A percentile compares a stretch with the other conserved stretches of the same genome.
phyloP scores from a whole-genome alignment of 2,888 invertebrate species.

The Caenorhabditis sp. region DNA sequence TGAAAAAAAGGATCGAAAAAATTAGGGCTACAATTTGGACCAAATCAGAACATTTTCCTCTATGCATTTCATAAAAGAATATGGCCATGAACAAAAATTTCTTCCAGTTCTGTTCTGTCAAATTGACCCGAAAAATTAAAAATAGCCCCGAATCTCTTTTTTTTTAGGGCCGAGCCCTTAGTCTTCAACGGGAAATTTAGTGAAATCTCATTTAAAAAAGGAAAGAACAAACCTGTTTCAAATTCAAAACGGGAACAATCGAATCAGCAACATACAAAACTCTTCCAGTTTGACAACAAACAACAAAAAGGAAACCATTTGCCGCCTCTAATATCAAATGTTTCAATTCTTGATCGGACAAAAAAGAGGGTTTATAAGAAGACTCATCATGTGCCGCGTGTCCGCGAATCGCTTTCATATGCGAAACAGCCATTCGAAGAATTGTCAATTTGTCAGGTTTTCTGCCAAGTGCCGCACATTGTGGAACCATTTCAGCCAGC shows the following conservation, averaged over 20 bases:
- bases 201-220: too few species aligned
- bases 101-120: too few species aligned
- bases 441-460: constrained; percentile 99
- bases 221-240: too few species aligned
- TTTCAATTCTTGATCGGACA: constrained; percentile 98
- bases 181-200: too few species aligned
- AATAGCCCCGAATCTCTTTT: too few species aligned
- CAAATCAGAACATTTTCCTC: too few species aligned
- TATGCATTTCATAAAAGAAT: too few species aligned
- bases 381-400: constrained; percentile 74
- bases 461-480: constrained; percentile 88
- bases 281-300: constrained; percentile 94
- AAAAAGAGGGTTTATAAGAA: constrained; percentile 95
- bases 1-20: too few species aligned
- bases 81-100: too few species aligned
- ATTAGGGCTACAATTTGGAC: too few species aligned
- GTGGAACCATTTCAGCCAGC: constrained; percentile 98
- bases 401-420: constrained; percentile 87
- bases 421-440: constrained; percentile 97
- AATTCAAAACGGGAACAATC: constrained; percentile 94
- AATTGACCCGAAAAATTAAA: too few species aligned
- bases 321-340: constrained; percentile 98
- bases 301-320: constrained; percentile 95
- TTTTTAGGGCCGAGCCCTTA: too few species aligned
- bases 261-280: constrained; percentile 98